Evolutionary conservation across 2,888 invertebrate species (phyloP).

Genomic region (Drosophila yooni): DNA sequence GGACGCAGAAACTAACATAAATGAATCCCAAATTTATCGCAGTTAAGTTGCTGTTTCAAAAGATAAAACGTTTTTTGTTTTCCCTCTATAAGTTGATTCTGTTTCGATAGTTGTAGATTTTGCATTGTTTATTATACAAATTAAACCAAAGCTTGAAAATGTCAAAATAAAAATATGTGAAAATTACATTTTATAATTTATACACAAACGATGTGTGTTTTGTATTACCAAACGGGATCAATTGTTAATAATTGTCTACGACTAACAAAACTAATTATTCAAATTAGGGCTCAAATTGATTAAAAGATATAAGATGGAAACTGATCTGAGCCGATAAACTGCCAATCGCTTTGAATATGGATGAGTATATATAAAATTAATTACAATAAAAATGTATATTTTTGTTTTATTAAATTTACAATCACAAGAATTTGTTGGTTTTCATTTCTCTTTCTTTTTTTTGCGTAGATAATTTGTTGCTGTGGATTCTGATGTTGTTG

Average conservation of each 20-base stretch:
- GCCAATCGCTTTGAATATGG: slow-evolving; percentile 41
- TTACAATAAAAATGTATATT: slow-evolving; percentile 67
- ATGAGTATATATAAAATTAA: slow-evolving; percentile 52
- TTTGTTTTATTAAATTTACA: slow-evolving; percentile 76
- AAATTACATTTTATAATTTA: slow-evolving; percentile 47
- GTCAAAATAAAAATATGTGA: slow-evolving; percentile 35
- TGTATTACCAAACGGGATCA: slow-evolving; percentile 37
- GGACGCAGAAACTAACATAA: background rate
- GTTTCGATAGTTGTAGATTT: slow-evolving; percentile 39
- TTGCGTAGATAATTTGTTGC: slow-evolving; percentile 48
- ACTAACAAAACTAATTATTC: slow-evolving; percentile 40
- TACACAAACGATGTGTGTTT: slow-evolving; percentile 23
- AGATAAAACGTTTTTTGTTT: background rate
- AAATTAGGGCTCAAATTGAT: slow-evolving; percentile 43
- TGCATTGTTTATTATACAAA: slow-evolving; percentile 62
- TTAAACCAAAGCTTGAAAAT: slow-evolving; percentile 53
- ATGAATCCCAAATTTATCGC: background rate
- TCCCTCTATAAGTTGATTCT: slow-evolving; percentile 13
- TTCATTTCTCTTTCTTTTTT: slow-evolving; percentile 10
- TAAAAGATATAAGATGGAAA: slow-evolving; percentile 10
- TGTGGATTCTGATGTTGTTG: slow-evolving; percentile 51
- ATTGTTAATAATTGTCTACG: slow-evolving; percentile 56
- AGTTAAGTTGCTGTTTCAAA: background rate
- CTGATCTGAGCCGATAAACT: slow-evolving; percentile 34
- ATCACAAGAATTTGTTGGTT: slow-evolving; percentile 67